Evolutionary conservation across 1,140 invertebrate species (phyloP), one percentile per base, ranked within the genome.

Genomic region (Pristionchus pacificus): DNA sequence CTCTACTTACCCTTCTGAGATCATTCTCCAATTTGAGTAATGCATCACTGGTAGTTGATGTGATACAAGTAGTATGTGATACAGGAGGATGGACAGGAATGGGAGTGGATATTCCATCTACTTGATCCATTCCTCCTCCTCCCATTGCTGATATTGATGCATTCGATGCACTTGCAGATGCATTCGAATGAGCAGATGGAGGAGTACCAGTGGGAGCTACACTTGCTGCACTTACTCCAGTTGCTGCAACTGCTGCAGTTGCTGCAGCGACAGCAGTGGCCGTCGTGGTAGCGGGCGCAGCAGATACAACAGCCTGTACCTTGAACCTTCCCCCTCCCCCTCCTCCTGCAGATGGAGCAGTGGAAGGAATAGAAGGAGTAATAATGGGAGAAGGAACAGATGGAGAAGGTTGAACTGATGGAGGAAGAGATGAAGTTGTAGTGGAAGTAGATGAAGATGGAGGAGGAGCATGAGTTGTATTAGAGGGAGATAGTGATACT

Each of bases 231-330:
- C 55, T 15, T 32, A 64, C n/a, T 38, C 32, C 29, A 30, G 71
- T 60, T 1, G 61, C 32, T 32, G 66, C 55, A 70, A 60, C 24
- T 33, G 58, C 61, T 64, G 69, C 38, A 77, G 67, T 61, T 19
- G 19, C 19, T 49, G 38, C 57, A 68, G 57, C 68, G 78, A 31
- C 31, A 64, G 30, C 65, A 76, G 68, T n/a, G 70, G 55, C 59
- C 70, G 29, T 3, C 30, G 15, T 13, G 61, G 30, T 6, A 27
- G 13, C 15, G 55, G 14, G 15, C 25, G 30, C n/a, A 24, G 64
- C 3, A 57, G 25, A n/a, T 61, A 63, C 59, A 32, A 27, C 55
- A 6, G 29, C n/a, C 13, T 24, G 66, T 38, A 62, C 30, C n/a
- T n/a, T n/a, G n/a, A n/a, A n/a, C n/a, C n/a, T n/a, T n/a, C n/a